Base-by-base conservation (phyloP, 1,140 invertebrate genomes). In the Octopus sinensis region DNA sequence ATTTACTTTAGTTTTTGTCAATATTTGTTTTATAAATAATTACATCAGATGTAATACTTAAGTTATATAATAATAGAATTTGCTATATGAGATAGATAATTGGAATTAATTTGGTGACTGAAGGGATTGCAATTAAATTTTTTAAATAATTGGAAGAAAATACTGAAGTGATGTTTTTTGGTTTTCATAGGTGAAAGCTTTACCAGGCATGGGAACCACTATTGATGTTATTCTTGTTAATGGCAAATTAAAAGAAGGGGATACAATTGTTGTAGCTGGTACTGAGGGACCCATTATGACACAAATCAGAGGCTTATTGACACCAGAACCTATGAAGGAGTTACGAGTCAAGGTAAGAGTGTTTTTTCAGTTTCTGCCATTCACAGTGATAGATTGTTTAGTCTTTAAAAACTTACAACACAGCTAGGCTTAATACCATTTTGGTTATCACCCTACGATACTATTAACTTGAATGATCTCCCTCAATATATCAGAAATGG, bases 161-260 rank as follows among this genome's bases (percentile, higher is more conserved):
- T 62, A 17, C 56, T 62, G 56, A 9, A 62, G 9, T 12, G 9
- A 62, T 73, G 4, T 53, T 23, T 80, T 76, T 78, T 54, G 56
- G 78, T 77, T 73, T 17, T 86, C 85, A 30, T 82, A 90, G 91
- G 98, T 99, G 5, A 99, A 99, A 93, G 97, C 97, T 2, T 95
- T 99, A 86, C 94, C 96, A 62, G 98, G 98, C 76, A 92, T 99
- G 81, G 98, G 98, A 52, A 99, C 98, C 80, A 99, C 98, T 6
- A 98, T 99, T 88, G 98, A 99, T 93, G 96, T 97, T 54, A 99
- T 99, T 91, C 93, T 99, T 79, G 96, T 99, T 62, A 99, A 99
- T 92, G 98, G 98, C 17, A 94, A 93, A 23, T 91, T 99, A 53
- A 92, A 92, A 75, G 97, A 98, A 91, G 96, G 97, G 51, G 97